These are phyloP conservation scores for Leptoclinus maculatus DNA, from an alignment of 2,797 vertebrate species.

Conservation along the genomic window DNA sequence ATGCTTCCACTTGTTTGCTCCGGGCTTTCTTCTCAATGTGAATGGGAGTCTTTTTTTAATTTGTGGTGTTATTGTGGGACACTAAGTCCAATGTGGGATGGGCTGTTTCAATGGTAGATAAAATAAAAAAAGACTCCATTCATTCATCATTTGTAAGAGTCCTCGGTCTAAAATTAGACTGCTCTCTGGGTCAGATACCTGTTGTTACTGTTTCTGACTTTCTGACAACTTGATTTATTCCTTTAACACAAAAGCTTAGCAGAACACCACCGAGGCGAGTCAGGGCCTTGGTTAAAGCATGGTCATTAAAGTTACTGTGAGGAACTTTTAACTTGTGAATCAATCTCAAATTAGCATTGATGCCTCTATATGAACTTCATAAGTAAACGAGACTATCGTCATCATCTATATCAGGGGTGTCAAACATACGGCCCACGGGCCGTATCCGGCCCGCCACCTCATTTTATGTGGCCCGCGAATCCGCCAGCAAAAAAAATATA, in stretches of 20 bases:
- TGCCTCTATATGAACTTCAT: not conserved
- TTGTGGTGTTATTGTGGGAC: constrained; percentile 1
- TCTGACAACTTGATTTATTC: not conserved
- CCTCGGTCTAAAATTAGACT: not conserved
- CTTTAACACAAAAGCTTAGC: not conserved
- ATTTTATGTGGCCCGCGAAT: no score
- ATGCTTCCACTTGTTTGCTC: constrained; percentile 13
- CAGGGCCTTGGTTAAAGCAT: not conserved
- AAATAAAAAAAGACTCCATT: not conserved
- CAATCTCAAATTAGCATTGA: not conserved
- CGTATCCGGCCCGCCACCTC: no score
- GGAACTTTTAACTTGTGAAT: no score
- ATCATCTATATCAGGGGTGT: not conserved
- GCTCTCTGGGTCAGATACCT: not conserved
- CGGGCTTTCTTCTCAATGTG: not conserved
- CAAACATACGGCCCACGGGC: no score
- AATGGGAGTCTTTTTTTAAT: constrained; percentile 1
- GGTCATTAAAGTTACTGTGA: not conserved
- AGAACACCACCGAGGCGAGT: not conserved
- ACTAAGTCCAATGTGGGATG: not conserved
- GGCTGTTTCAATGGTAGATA: not conserved
- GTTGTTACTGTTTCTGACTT: not conserved
- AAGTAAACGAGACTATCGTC: not conserved
- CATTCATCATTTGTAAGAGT: constrained; percentile 16
- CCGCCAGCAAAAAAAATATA: no score